These are phyloP conservation scores for Heliconius hermathena DNA, from an alignment of 1,140 invertebrate genomes.

Conservation along the genomic window DNA sequence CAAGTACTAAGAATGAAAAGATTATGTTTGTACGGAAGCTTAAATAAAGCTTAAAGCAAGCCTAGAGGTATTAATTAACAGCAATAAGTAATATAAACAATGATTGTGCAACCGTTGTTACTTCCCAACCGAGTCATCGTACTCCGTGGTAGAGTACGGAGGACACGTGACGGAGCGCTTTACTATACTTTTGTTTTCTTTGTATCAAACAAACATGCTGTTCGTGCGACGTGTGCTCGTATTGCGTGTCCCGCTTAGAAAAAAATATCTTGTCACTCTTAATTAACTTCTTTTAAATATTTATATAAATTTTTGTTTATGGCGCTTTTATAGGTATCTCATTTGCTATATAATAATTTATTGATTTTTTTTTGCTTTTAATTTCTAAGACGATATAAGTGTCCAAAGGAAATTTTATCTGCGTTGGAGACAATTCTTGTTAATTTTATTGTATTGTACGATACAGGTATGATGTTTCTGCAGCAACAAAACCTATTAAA, in stretches of 20 bases:
- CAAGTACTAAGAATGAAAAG: no score
- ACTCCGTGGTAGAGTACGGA: conserved; percentile 32
- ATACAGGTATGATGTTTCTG: no score
- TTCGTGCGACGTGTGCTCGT: background rate
- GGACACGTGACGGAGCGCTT: conserved; percentile 44
- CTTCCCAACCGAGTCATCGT: conserved; percentile 47
- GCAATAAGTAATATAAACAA: conserved; percentile 37
- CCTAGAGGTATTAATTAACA: conserved; percentile 24
- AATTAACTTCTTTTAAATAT: background rate
- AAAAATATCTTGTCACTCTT: background rate
- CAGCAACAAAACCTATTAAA: no score
- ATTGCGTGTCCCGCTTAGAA: background rate
- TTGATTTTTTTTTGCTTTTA: background rate
- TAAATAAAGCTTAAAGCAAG: background rate
- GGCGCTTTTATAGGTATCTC: background rate
- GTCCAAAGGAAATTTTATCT: background rate
- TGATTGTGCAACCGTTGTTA: conserved; percentile 58
- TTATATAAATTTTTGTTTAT: background rate
- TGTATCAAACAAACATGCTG: background rate
- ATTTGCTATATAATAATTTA: background rate
- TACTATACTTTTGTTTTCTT: conserved; percentile 30
- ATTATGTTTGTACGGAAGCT: background rate
- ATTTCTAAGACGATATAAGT: background rate
- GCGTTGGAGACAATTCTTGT: no score
- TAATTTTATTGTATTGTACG: no score